phyloP scores from a whole-genome alignment of 1,140 invertebrate genomes.

The Macrostomum lignano region DNA sequence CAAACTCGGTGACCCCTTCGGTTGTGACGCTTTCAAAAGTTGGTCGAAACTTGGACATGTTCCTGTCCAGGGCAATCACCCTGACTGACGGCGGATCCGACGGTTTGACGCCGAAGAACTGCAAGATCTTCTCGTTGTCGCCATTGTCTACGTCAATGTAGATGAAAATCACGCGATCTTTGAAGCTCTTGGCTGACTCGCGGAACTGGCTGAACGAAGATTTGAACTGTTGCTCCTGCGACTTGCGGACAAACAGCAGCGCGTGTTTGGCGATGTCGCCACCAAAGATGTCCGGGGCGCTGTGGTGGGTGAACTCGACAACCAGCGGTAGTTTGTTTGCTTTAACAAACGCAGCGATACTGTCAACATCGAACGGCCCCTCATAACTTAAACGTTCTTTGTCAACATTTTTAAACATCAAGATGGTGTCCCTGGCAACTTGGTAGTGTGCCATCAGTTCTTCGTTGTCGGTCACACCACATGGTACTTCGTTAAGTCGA shows the following conservation, averaged over 20 bases:
- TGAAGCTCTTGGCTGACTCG: slow-evolving; percentile 44
- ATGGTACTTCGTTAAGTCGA: no score
- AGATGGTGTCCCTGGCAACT: no score
- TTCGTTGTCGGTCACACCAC: no score
- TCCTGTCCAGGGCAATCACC: slow-evolving; percentile 63
- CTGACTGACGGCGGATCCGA: slow-evolving; percentile 59
- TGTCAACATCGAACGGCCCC: slow-evolving; percentile 34
- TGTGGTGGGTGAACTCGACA: slow-evolving; percentile 63
- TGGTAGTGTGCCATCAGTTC: no score
- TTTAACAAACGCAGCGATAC: slow-evolving; percentile 45
- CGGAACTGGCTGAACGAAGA: slow-evolving; percentile 34
- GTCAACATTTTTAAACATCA: no score
- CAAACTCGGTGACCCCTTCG: slow-evolving; percentile 48
- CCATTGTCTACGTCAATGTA: slow-evolving; percentile 67
- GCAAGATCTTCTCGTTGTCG: slow-evolving; percentile 70
- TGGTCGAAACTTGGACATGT: slow-evolving; percentile 86
- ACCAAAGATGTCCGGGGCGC: slow-evolving; percentile 52
- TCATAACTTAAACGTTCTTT: no score
- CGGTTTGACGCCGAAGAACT: slow-evolving; percentile 86
- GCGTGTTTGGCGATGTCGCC: slow-evolving; percentile 76
- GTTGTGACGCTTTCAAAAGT: slow-evolving; percentile 40
- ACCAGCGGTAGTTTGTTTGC: slow-evolving; percentile 60
- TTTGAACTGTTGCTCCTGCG: slow-evolving; percentile 39
- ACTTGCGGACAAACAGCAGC: slow-evolving; percentile 62
- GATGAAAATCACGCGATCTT: slow-evolving; percentile 45